Base-by-base conservation (phyloP, 2,113 vertebrate species). In the Tichodroma muraria region DNA sequence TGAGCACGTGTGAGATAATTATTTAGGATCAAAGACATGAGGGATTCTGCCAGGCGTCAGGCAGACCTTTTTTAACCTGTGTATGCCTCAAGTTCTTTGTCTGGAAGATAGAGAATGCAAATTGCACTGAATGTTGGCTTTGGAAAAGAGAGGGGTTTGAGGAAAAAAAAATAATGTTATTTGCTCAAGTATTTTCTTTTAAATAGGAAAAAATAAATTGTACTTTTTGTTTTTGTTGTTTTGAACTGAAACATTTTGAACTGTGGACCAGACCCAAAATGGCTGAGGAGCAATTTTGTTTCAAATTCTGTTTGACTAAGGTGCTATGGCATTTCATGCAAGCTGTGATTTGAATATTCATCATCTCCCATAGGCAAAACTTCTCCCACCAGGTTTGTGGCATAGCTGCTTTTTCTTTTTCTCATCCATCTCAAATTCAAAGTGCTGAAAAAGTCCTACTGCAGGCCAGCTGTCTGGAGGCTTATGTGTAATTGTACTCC, bases 381-480 rank as follows among this genome's bases (percentile, higher is more conserved):
- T 95, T 95, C 81, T 94, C 94, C 84, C 89, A 92, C 84, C 45
- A 92, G 87, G 87, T 96, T 94, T 95, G 66, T 82, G 54, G 87
- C 89, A 95, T 82, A 91, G 79, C 81, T 61, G 37, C 17, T 89
- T 94, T 89, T 92, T 61, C 78, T 92, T 96, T 88, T 89, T 82
- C 95, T 89, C 87, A 95, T 95, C 93, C 93, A 80, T 97, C 91
- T 96, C 81, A 80, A 4, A 95, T 95, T 92, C 91, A 91, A 94
- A 97, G 87, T 95, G 89, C 85, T 95, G 95, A 95, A 97, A 96
- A 95, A 96, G 92, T 95, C 93, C 81, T 93, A 96, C 91, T 89
- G 79, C 85, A 93, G 89, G 85, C 93, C 94, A 97, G 95, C 95
- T 96, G 96, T 95, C 93, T 97, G 94, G 78, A 93, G 85, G 94